phyloP scores from a whole-genome alignment of 2,797 vertebrate genomes.

The Hylomyscus alleni region DNA sequence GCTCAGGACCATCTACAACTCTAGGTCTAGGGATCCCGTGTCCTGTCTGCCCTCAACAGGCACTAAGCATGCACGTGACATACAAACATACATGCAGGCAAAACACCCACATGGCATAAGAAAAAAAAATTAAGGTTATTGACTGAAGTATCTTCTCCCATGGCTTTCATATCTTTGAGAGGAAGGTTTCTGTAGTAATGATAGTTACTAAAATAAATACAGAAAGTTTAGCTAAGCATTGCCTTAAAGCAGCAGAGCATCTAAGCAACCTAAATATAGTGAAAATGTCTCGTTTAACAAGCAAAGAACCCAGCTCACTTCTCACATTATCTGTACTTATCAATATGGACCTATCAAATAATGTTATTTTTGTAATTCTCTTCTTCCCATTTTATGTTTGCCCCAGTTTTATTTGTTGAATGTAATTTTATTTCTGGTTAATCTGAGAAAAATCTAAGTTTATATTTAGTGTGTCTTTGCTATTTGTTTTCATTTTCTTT shows the following conservation, averaged over 20 bases:
- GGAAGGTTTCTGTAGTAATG: neutral
- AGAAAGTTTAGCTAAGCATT: conserved; percentile 12
- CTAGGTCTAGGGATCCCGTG: neutral
- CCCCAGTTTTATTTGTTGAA: conserved; percentile 37
- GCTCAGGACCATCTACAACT: neutral
- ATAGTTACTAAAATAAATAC: conserved; percentile 44
- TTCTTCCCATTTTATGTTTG: neutral
- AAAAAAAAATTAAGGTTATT: neutral
- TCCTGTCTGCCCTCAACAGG: neutral
- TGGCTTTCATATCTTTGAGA: neutral
- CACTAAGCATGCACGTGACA: neutral
- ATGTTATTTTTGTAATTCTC: conserved; percentile 23
- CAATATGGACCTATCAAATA: neutral
- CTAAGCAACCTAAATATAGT: neutral
- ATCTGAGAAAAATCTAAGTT: conserved; percentile 34
- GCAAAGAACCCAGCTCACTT: neutral
- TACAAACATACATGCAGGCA: neutral
- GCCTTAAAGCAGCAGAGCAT: neutral
- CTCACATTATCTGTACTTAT: neutral
- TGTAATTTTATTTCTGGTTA: conserved; percentile 41
- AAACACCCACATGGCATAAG: neutral
- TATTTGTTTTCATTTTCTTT: conserved; percentile 55
- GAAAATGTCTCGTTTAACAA: conserved; percentile 43
- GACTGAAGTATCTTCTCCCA: neutral
- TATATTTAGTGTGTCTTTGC: conserved; percentile 19